Conservation (phyloP, 2,797 vertebrate genomes). For the Anguilla marmorata region DNA sequence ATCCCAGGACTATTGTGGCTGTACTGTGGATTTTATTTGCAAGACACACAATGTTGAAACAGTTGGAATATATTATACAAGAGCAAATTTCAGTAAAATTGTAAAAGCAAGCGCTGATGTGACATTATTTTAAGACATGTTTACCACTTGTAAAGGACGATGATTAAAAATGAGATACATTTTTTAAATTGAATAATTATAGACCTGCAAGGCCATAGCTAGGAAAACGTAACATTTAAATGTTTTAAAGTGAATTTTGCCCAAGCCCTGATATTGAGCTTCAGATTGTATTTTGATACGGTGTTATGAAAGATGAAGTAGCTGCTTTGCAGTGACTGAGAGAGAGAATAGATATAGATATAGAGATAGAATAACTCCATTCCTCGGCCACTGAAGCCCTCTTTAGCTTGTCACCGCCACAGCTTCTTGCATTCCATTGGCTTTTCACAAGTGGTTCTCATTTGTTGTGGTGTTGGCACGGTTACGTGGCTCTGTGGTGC, state of each 20-base stretch:
- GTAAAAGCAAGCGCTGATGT: slow-evolving; percentile 89
- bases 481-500: background rate
- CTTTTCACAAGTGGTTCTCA: background rate
- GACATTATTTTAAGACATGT: slow-evolving; percentile 68
- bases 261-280: slow-evolving; percentile 54
- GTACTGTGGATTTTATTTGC: slow-evolving; percentile 99
- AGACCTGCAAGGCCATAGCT: slow-evolving; percentile 62
- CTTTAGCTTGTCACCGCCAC: slow-evolving; percentile 2
- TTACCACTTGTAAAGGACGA: slow-evolving; percentile 16
- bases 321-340: slow-evolving; percentile 33
- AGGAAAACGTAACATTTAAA: slow-evolving; percentile 63
- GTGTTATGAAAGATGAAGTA: slow-evolving; percentile 30
- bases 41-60: slow-evolving; percentile 90
- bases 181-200: background rate
- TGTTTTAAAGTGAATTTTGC: slow-evolving; percentile 53
- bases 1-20: slow-evolving; percentile 98
- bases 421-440: slow-evolving; percentile 16
- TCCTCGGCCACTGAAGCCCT: background rate
- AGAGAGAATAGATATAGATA: background rate
- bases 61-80: slow-evolving; percentile 91
- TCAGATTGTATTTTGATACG: slow-evolving; percentile 42
- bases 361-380: background rate
- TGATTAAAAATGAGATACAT: too few relatives aligned
- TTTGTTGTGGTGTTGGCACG: background rate
- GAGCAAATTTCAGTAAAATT: slow-evolving; percentile 86